These are phyloP conservation scores for Bradynema listronoti DNA, from an alignment of 1,140 invertebrate species.

Conservation along the genomic window DNA sequence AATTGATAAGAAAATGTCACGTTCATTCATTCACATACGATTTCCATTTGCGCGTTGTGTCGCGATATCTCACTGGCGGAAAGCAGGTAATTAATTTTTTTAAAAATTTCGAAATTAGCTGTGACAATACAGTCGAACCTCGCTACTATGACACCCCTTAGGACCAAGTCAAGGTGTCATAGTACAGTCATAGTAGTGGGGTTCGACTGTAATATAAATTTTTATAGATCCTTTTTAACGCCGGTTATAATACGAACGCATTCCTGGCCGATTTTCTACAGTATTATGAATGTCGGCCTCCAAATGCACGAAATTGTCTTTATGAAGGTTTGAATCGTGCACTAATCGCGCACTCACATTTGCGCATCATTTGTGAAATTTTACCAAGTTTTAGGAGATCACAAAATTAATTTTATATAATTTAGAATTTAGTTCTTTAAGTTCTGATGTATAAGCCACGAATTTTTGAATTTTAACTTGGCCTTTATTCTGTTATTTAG, in stretches of 20 bases:
- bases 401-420: too few relatives aligned
- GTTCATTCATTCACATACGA: conserved; percentile 81
- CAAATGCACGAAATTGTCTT: conserved; percentile 72
- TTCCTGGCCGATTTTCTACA: conserved; percentile 76
- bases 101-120: not conserved
- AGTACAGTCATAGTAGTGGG: not conserved
- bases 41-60: conserved; percentile 72
- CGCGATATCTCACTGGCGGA: conserved; percentile 67
- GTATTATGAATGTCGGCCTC: conserved; percentile 76
- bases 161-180: not conserved
- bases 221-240: conserved; percentile 62
- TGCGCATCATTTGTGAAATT: too few relatives aligned
- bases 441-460: conserved; percentile 9
- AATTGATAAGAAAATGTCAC: conserved; percentile 61
- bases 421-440: conserved; percentile 3
- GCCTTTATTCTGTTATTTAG: too few relatives aligned
- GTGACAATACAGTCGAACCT: not conserved
- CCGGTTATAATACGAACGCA: conserved; percentile 70
- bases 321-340: conserved; percentile 65
- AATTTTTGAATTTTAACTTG: too few relatives aligned
- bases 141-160: not conserved
- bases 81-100: conserved; percentile 58
- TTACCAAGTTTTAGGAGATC: too few relatives aligned
- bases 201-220: not conserved
- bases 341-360: too few relatives aligned